Percentiles rank a stretch among this genome's conserved stretches.
phyloP scores from a whole-genome alignment of 2,797 vertebrate species.

The Neostethus bicornis region DNA sequence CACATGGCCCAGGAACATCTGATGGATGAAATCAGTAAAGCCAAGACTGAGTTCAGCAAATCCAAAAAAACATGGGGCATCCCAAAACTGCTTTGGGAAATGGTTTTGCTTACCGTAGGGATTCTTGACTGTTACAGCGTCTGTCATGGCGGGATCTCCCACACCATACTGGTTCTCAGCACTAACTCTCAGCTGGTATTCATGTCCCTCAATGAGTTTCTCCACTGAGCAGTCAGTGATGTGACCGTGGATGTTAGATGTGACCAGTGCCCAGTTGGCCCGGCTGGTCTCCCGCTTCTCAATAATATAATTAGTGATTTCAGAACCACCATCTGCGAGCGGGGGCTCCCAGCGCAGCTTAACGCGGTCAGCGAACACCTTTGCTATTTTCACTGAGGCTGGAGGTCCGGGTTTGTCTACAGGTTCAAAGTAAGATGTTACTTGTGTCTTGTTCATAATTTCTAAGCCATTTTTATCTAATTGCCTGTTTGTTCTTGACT shows the following conservation, averaged over 20 bases:
- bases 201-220: constrained; percentile 96
- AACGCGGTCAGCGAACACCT: constrained; percentile 91
- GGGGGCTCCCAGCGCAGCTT: constrained; percentile 96
- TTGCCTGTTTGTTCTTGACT: no score
- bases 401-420: constrained; percentile 97
- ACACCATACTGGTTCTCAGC: constrained; percentile 98
- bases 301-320: constrained; percentile 97
- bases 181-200: constrained; percentile 96
- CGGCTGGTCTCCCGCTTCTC: constrained; percentile 98
- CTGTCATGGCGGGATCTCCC: constrained; percentile 88
- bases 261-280: constrained; percentile 97
- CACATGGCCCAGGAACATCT: constrained; percentile 96
- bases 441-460: neutral
- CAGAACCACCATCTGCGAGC: constrained; percentile 93
- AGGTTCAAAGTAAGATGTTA: neutral
- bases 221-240: constrained; percentile 92
- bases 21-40: constrained; percentile 41
- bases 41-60: no score
- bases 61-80: no score
- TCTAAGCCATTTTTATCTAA: no score
- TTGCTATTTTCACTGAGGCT: constrained; percentile 89
- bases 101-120: constrained; percentile 83
- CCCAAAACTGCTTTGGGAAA: no score
- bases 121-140: constrained; percentile 92
- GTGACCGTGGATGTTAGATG: constrained; percentile 86